Evolutionary conservation across 1,140 invertebrate species (phyloP).

Genomic region (Drosophila pectinifera): DNA sequence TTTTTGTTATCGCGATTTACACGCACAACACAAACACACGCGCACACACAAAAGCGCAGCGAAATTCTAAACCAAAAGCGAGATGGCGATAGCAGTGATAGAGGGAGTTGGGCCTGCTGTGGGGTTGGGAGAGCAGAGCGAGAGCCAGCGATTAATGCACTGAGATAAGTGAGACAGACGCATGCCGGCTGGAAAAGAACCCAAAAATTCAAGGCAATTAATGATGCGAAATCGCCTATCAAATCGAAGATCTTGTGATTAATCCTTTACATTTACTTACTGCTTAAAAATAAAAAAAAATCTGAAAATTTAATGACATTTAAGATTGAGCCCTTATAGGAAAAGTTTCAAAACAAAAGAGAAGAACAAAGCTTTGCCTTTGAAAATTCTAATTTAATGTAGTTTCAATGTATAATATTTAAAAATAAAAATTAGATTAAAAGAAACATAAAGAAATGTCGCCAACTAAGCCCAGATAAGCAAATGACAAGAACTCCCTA

Average conservation of each 20-base stretch:
- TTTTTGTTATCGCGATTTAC: conserved; percentile 65
- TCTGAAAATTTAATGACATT: too few relatives aligned
- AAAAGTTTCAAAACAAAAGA: too few relatives aligned
- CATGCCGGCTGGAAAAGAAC: conserved; percentile 8
- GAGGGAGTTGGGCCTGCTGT: too few relatives aligned
- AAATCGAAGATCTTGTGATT: not conserved
- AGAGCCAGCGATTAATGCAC: conserved; percentile 65
- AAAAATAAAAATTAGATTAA: too few relatives aligned
- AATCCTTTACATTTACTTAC: too few relatives aligned
- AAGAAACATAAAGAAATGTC: not conserved
- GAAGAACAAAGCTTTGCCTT: too few relatives aligned
- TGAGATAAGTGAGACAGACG: conserved; percentile 46
- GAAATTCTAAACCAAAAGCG: conserved; percentile 75
- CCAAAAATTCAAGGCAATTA: conserved; percentile 26
- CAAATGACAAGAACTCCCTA: too few relatives aligned
- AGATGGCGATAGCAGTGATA: conserved; percentile 8
- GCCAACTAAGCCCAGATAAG: too few relatives aligned
- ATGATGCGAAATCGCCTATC: conserved; percentile 22
- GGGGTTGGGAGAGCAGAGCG: conserved; percentile 6
- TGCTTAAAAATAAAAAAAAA: too few relatives aligned
- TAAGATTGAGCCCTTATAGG: too few relatives aligned
- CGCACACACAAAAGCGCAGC: conserved; percentile 67
- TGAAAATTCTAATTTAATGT: too few relatives aligned
- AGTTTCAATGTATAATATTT: too few relatives aligned
- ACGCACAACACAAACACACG: conserved; percentile 38